Conservation (phyloP, 2,888 invertebrate species). For the Sphecodes monilicornis region DNA sequence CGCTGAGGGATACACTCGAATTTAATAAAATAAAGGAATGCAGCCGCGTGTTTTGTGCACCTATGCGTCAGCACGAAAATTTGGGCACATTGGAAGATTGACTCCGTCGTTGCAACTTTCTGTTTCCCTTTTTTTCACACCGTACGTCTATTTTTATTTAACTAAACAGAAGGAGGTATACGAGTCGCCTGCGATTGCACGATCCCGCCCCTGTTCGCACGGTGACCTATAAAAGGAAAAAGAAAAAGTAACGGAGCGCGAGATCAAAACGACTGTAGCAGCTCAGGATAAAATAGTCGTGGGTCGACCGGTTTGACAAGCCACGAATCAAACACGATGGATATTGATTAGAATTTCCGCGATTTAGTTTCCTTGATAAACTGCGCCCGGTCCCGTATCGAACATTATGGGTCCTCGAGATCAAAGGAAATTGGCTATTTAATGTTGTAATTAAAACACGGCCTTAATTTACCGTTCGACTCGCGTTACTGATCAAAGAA, state of each 20-base stretch:
- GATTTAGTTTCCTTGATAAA: background rate
- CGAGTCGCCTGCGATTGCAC: background rate
- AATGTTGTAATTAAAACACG: conserved; percentile 2
- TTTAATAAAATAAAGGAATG: conserved; percentile 2
- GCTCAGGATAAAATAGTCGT: background rate
- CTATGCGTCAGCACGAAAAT: background rate
- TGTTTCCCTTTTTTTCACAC: background rate
- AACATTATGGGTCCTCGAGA: background rate
- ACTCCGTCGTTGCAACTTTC: background rate
- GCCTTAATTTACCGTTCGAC: background rate
- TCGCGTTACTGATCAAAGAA: background rate
- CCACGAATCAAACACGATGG: background rate
- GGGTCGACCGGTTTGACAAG: background rate
- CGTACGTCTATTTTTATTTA: background rate
- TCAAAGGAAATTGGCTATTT: background rate
- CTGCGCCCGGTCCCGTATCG: background rate
- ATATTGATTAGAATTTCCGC: background rate
- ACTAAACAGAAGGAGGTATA: background rate
- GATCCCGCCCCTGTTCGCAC: background rate
- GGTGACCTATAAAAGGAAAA: background rate
- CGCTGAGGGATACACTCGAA: background rate
- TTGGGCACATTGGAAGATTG: conserved; percentile 8
- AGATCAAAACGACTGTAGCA: background rate
- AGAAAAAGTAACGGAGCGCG: background rate
- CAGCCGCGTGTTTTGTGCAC: background rate